Base-by-base conservation (phyloP, 1,140 invertebrate species). In the Solenopsis fugax region DNA sequence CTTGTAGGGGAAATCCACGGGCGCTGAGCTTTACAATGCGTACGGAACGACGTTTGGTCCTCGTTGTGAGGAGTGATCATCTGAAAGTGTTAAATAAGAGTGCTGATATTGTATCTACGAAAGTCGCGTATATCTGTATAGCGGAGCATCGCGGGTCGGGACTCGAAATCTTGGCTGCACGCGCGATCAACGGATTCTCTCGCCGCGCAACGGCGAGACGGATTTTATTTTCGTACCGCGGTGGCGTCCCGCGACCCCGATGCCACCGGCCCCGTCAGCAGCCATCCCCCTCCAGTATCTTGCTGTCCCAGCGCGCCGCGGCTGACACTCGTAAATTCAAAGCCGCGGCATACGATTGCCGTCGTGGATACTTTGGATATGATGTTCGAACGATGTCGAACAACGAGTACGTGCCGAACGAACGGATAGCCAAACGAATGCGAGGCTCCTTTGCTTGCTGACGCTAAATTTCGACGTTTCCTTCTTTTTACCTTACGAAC, bases 211-310 rank as follows among this genome's bases (percentile, higher is more conserved):
- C 76, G 76, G 60, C 60, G 72, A 69, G 65, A 50, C 65, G 41
- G 54, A 91, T 93, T 93, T 93, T 93, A 93, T 93, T 93, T 93
- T 93, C 71, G 91, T 90, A 92, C 88, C 89, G 71, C 52, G 65
- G 65, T 80, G 34, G 50, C 76, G 41, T 69, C 65, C 65, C 54
- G 85, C 85, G 54, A 71, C 65, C 77, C 65, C 80, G 41, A 82
- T 82, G 80, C 65, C 76, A 58, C 82, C 58, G 56, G 12, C 45
- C 16, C 71, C 41, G 37, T n/a, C 75, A 78, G 72, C 72, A 56
- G 37, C 34, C 45, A 48, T 62, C 87, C 60, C 76, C 50, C 88
- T 84, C 72, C 73, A 24, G 82, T 90, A 65, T 87, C 76, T 87
- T 75, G 78, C 67, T 89, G 77, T 78, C 78, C 67, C 37, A 86